phyloP scores from a whole-genome alignment of 1,140 invertebrate species.

The Orius laevigatus region DNA sequence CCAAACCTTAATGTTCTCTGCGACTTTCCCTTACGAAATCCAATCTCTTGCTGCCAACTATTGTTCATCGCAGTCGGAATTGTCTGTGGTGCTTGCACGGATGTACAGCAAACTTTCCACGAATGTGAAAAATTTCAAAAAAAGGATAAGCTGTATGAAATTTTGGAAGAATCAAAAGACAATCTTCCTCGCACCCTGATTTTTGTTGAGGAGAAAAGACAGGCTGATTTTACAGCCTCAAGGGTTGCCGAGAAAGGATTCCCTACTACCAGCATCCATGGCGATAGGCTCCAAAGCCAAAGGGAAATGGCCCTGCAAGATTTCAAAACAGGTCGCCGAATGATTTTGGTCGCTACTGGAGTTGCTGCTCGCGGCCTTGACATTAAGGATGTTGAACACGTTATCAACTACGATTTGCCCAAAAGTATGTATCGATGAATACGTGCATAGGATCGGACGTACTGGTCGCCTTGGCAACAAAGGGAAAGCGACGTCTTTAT shows the following conservation, averaged over 20 bases:
- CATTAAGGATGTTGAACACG: conserved; percentile 66
- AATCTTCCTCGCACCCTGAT: conserved; percentile 48
- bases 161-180: conserved; percentile 38
- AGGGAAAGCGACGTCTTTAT: conserved; percentile 81
- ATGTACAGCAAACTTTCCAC: conserved; percentile 72
- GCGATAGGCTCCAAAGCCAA: conserved; percentile 75
- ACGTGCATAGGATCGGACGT: conserved; percentile 87
- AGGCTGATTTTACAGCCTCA: conserved; percentile 73
- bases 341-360: conserved; percentile 80
- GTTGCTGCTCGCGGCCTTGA: conserved; percentile 81
- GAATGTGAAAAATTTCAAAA: conserved; percentile 39
- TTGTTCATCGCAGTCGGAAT: conserved; percentile 96
- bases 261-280: conserved; percentile 80
- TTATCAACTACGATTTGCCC: conserved; percentile 87
- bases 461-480: conserved; percentile 86
- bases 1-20: conserved; percentile 98
- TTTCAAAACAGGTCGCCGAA: conserved; percentile 56
- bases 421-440: conserved; percentile 76
- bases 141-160: conserved; percentile 56
- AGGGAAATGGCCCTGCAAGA: conserved; percentile 72
- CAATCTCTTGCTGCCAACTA: conserved; percentile 93
- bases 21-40: conserved; percentile 99
- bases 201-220: conserved; percentile 80
- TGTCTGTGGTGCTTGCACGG: conserved; percentile 80
- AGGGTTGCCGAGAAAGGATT: conserved; percentile 49